These are phyloP conservation scores for Hermetia illucens DNA, from an alignment of 1,140 invertebrate genomes.

Conservation along the genomic window DNA sequence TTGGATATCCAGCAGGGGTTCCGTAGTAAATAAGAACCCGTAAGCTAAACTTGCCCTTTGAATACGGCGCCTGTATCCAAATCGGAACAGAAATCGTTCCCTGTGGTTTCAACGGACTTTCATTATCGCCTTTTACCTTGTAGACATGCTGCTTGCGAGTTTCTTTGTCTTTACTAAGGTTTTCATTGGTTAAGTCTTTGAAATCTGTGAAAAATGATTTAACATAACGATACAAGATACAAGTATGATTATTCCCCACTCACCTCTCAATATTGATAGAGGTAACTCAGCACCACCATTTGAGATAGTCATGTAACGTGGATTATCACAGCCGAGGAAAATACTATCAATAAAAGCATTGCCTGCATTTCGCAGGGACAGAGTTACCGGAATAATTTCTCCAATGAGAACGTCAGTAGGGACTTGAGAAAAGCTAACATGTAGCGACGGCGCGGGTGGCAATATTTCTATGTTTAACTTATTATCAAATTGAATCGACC, in stretches of 20 bases:
- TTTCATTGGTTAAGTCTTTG: conserved; percentile 21
- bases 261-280: conserved; percentile 25
- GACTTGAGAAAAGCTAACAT: conserved; percentile 53
- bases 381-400: conserved; percentile 46
- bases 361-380: conserved; percentile 51
- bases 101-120: conserved; percentile 35
- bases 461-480: conserved; percentile 49
- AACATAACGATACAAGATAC: conserved; percentile 10
- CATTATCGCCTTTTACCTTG: conserved; percentile 29
- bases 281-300: conserved; percentile 28
- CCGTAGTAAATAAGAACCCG: conserved; percentile 64
- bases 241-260: conserved; percentile 6
- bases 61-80: conserved; percentile 52
- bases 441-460: conserved; percentile 53
- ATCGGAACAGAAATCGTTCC: conserved; percentile 40
- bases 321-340: conserved; percentile 38
- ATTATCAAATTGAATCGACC: conserved; percentile 36
- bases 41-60: conserved; percentile 44
- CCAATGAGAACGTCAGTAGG: conserved; percentile 49
- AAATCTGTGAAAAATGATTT: conserved; percentile 11
- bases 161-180: conserved; percentile 32
- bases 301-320: conserved; percentile 40
- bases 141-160: conserved; percentile 35
- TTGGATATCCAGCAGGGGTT: conserved; percentile 32
- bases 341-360: conserved; percentile 45